Percentiles rank a stretch among this genome's conserved stretches.
These are phyloP conservation scores for Ichneumoninae sp. DNA, from an alignment of 2,888 invertebrate species.

Conservation along the genomic window DNA sequence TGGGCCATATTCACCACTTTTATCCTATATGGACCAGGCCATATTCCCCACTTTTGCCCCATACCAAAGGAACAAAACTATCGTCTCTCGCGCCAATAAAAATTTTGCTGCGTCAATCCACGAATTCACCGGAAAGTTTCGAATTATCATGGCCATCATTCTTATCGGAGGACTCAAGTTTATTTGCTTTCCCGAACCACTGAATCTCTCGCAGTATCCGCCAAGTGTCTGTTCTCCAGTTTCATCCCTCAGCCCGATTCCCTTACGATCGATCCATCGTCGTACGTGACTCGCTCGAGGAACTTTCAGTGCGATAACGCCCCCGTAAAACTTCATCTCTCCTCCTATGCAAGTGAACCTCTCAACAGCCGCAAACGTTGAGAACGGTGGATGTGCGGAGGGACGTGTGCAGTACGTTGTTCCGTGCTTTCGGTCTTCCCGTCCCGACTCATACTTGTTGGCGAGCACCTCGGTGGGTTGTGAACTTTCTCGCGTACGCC, in stretches of 20 bases:
- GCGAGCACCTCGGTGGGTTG: not conserved
- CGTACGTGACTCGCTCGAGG: conserved; percentile 17
- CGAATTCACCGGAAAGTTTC: no score
- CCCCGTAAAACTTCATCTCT: not conserved
- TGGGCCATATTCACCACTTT: no score
- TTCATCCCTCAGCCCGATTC: not conserved
- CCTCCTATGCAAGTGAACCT: conserved; percentile 12
- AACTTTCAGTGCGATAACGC: conserved; percentile 25
- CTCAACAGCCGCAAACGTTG: not conserved
- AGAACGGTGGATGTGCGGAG: not conserved
- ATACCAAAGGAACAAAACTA: no score
- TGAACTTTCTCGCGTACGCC: conserved; percentile 29
- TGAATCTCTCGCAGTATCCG: conserved; percentile 6
- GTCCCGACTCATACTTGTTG: conserved; percentile 6
- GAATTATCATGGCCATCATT: no score
- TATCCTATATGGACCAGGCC: no score
- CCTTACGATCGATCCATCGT: conserved; percentile 12
- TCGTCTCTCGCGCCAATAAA: no score
- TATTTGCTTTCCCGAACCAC: not conserved
- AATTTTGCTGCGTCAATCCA: no score
- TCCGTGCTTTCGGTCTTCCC: not conserved
- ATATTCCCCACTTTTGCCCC: no score
- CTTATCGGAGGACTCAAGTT: not conserved
- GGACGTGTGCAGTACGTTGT: not conserved
- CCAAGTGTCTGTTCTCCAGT: not conserved